Evolutionary conservation across 2,888 invertebrate species (phyloP), one percentile per base, ranked within the genome.

Genomic region (Vanessa cardui): DNA sequence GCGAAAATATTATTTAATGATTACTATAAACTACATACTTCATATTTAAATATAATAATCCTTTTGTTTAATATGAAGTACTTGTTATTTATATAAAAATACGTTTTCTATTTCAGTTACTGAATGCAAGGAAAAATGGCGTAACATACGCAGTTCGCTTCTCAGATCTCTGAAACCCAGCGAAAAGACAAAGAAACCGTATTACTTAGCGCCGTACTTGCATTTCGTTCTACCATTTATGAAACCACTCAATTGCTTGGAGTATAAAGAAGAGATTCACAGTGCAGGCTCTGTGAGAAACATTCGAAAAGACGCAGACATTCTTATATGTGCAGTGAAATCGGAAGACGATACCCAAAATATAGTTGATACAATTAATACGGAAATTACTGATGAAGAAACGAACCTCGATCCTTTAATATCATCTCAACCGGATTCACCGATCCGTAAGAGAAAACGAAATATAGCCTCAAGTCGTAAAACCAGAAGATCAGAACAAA

Each of bases 71-170:
- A 2, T 39, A 9, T 39, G 12, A 50, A 50, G 12, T 21, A 20
- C 21, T 50, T 20, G 5, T 15, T 21, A 58, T 16, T 62, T 33
- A 33, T n/a, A 31, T 15, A 21, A 21, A n/a, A 45, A 20, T 45
- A 15, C 12, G 16, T 1, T 5, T 45, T 59, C 21, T 58, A 52
- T 81, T 80, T 46, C 79, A 82, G 81, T 82, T 3, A 74, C 71
- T 46, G 81, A 81, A 56, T 80, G 79, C 64, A 82, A 81, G 73
- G 81, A 82, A 66, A 81, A 82, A 77, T 82, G 81, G 81, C 73
- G 81, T 15, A 81, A 81, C 45, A 82, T 82, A 64, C 58, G 81
- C 62, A 80, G 80, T 18, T 82, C 81, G 0, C 81, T 79, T 64
- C 65, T 82, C 8, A 77, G 80, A 62, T 82, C 80, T 61, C 75